phyloP scores from a whole-genome alignment of 1,140 invertebrate species.

The Bombus affinis region DNA sequence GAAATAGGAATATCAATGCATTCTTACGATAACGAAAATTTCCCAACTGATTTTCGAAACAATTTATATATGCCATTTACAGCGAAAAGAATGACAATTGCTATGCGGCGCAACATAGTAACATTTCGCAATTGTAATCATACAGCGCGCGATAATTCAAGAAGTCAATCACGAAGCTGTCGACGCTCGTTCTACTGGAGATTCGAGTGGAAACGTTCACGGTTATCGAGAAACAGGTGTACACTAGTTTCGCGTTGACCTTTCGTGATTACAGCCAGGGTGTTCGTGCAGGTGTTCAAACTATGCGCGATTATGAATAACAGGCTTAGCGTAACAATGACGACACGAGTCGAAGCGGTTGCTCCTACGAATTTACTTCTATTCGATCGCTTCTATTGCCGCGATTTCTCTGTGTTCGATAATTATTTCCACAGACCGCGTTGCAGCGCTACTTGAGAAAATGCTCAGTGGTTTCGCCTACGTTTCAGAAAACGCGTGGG shows the following conservation, averaged over 20 bases:
- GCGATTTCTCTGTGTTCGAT: neutral
- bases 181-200: neutral
- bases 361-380: constrained; percentile 3
- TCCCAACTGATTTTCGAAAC: too few relatives aligned
- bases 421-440: neutral
- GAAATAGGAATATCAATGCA: too few relatives aligned
- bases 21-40: too few relatives aligned
- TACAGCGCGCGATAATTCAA: too few relatives aligned
- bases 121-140: neutral
- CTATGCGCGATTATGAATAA: constrained; percentile 33
- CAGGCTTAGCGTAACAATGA: neutral
- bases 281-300: constrained; percentile 39
- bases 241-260: constrained; percentile 31
- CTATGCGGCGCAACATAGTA: too few relatives aligned
- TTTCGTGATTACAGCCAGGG: constrained; percentile 13
- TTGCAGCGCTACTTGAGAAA: neutral
- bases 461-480: neutral
- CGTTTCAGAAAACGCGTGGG: constrained; percentile 19
- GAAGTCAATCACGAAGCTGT: neutral
- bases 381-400: too few relatives aligned
- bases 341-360: neutral
- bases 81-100: too few relatives aligned
- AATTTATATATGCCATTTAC: too few relatives aligned
- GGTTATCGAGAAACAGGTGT: constrained; percentile 13
- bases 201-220: neutral